Evolutionary conservation across 2,113 vertebrate species (phyloP).

Genomic region (Callipepla squamata): DNA sequence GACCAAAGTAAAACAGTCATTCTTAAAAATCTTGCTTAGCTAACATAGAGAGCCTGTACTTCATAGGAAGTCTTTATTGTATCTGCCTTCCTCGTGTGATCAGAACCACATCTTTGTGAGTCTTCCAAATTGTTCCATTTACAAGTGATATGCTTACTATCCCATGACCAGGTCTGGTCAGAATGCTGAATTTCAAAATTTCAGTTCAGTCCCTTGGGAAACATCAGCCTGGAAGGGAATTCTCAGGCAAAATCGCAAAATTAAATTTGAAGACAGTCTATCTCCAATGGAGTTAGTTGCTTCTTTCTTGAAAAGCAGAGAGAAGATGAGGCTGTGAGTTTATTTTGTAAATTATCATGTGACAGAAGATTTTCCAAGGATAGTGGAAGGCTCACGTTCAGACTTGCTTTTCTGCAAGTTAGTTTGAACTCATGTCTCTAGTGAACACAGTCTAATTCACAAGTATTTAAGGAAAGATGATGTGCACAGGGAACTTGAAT

Average conservation of each 20-base stretch:
- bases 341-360: constrained; percentile 38
- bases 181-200: neutral
- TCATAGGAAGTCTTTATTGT: neutral
- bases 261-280: neutral
- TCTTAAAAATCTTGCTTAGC: constrained; percentile 2
- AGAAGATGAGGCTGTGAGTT: constrained; percentile 17
- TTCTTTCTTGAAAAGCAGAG: constrained; percentile 21
- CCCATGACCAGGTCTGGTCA: neutral
- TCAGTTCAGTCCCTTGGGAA: neutral
- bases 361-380: constrained; percentile 2
- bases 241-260: constrained; percentile 6
- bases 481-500: neutral
- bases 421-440: neutral
- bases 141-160: neutral
- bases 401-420: neutral
- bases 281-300: neutral
- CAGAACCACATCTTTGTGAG: neutral
- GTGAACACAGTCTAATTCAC: neutral
- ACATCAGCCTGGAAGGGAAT: neutral
- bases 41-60: neutral
- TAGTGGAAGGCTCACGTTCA: constrained; percentile 11
- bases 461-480: neutral
- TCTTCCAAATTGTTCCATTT: neutral
- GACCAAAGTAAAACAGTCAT: neutral
- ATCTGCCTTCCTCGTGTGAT: neutral